These are phyloP conservation scores for Pantherophis vulpinus DNA, from an alignment of 2,797 vertebrate genomes.

Conservation along the genomic window DNA sequence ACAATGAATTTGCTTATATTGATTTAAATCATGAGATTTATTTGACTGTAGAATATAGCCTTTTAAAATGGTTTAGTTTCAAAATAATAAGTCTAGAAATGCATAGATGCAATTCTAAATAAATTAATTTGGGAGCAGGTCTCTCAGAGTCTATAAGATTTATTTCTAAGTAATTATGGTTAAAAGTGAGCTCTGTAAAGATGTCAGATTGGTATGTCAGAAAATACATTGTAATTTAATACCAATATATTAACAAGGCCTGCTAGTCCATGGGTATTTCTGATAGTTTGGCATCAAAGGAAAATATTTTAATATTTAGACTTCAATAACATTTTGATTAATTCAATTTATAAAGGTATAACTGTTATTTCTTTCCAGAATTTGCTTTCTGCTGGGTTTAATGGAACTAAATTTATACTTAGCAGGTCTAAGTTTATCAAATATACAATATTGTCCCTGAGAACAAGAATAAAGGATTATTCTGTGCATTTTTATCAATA, in stretches of 20 bases:
- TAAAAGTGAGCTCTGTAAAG: not conserved
- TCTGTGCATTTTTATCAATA: not conserved
- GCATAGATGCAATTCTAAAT: not conserved
- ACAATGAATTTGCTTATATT: not conserved
- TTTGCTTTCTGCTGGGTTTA: not conserved
- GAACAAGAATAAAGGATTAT: not conserved
- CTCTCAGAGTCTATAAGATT: not conserved
- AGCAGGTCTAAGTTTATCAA: not conserved
- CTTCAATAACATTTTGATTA: not conserved
- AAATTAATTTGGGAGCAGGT: not conserved
- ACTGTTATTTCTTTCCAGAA: not conserved
- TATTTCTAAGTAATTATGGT: not conserved
- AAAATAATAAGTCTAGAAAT: not conserved
- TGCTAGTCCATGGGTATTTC: not conserved
- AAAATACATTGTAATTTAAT: not conserved
- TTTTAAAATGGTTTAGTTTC: not conserved
- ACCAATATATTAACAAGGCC: not conserved
- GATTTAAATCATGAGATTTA: not conserved
- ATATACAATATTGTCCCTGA: not conserved
- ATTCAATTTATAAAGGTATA: not conserved
- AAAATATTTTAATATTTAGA: not conserved
- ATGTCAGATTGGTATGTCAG: not conserved
- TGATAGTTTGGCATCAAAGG: not conserved
- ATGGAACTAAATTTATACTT: slow-evolving; percentile 12
- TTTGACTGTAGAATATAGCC: not conserved